Evolutionary conservation across 1,140 invertebrate species (phyloP).

Genomic region (Lordiphosa clarofinis): DNA sequence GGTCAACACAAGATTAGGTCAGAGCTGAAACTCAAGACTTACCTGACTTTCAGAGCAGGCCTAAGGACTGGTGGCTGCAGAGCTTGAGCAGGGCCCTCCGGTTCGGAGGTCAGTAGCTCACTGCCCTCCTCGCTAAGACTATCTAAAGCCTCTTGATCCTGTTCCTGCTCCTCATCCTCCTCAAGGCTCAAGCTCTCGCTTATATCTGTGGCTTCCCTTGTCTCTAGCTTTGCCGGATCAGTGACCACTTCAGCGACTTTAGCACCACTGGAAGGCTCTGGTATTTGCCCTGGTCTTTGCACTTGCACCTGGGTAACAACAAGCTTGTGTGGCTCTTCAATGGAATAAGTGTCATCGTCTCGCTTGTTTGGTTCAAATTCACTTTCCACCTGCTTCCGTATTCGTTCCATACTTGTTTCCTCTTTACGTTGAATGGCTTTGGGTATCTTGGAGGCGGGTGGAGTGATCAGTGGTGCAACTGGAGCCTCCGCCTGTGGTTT

Average conservation of each 20-base stretch:
- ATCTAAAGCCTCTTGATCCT: not conserved
- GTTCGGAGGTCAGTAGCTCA: slow-evolving; percentile 33
- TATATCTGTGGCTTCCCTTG: slow-evolving; percentile 46
- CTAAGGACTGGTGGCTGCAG: slow-evolving; percentile 14
- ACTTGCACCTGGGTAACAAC: slow-evolving; percentile 21
- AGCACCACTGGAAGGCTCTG: too few relatives aligned
- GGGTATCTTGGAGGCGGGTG: slow-evolving; percentile 45
- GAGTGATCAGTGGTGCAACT: not conserved
- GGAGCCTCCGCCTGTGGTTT: slow-evolving; percentile 4
- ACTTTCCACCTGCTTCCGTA: slow-evolving; percentile 45
- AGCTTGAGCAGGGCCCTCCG: slow-evolving; percentile 20
- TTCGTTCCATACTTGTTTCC: slow-evolving; percentile 42
- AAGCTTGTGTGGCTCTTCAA: slow-evolving; percentile 42
- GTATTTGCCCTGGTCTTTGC: slow-evolving; percentile 14
- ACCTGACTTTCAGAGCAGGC: slow-evolving; percentile 22
- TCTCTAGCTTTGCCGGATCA: slow-evolving; percentile 22
- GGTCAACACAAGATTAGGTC: not conserved
- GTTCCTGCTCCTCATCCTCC: slow-evolving; percentile 26
- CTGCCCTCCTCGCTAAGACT: slow-evolving; percentile 26
- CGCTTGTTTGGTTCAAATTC: slow-evolving; percentile 44
- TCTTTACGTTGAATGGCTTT: slow-evolving; percentile 39
- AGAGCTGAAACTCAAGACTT: not conserved
- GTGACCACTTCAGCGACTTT: too few relatives aligned
- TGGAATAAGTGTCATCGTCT: slow-evolving; percentile 58
- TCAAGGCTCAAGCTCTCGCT: slow-evolving; percentile 58